Conservation (phyloP, 2,888 invertebrate species). For the Drosophila kambysellisi region DNA sequence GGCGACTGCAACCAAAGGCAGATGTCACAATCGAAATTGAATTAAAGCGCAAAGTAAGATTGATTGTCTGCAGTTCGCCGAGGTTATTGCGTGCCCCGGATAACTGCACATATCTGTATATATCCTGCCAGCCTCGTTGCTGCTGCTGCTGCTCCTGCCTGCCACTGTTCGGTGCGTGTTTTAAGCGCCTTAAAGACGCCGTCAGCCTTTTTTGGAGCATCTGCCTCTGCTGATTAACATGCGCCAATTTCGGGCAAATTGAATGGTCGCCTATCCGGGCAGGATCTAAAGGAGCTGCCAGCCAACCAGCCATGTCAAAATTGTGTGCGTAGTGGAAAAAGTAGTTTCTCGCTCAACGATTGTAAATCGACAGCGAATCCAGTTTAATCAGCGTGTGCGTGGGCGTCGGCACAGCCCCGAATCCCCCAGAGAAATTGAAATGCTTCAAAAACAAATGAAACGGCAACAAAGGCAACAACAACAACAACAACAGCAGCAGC, state of each 20-base stretch:
- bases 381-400: slow-evolving; percentile 67
- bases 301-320: slow-evolving; percentile 35
- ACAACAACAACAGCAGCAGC: slow-evolving; percentile 11
- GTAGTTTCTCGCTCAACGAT: slow-evolving; percentile 50
- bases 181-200: slow-evolving; percentile 55
- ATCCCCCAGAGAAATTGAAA: slow-evolving; percentile 74
- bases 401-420: slow-evolving; percentile 42
- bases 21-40: slow-evolving; percentile 85
- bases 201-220: slow-evolving; percentile 27
- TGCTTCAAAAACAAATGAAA: slow-evolving; percentile 79
- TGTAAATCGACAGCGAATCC: slow-evolving; percentile 64
- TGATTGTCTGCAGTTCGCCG: slow-evolving; percentile 83
- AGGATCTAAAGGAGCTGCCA: slow-evolving; percentile 27
- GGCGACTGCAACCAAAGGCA: slow-evolving; percentile 77
- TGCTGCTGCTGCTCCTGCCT: background rate
- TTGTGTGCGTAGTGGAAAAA: slow-evolving; percentile 40
- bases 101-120: slow-evolving; percentile 23
- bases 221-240: slow-evolving; percentile 70
- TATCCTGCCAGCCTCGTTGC: background rate
- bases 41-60: slow-evolving; percentile 85
- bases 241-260: slow-evolving; percentile 78
- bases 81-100: slow-evolving; percentile 78
- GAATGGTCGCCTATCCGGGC: slow-evolving; percentile 63
- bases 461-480: slow-evolving; percentile 15
- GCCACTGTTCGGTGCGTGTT: slow-evolving; percentile 1